These are phyloP conservation scores for Eufriesea mexicana DNA, from an alignment of 1,140 invertebrate species.

Conservation along the genomic window DNA sequence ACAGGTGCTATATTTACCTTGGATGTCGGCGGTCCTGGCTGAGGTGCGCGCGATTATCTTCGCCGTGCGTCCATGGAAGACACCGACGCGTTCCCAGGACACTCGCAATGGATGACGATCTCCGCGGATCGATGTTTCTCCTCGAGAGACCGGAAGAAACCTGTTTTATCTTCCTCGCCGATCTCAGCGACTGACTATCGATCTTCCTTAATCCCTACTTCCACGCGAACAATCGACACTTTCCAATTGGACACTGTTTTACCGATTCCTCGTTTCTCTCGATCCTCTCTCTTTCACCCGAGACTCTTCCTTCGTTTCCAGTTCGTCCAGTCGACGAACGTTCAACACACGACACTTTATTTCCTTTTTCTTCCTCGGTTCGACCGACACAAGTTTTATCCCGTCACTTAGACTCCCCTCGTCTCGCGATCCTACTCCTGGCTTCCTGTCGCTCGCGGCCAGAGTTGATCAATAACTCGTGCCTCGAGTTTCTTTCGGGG, in stretches of 20 bases:
- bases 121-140: not conserved
- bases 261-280: not conserved
- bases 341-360: slow-evolving; percentile 27
- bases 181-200: no score
- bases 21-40: slow-evolving; percentile 37
- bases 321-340: not conserved
- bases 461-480: slow-evolving; percentile 24
- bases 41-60: slow-evolving; percentile 27
- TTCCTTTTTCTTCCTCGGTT: not conserved
- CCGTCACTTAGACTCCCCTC: not conserved
- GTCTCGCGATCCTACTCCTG: not conserved
- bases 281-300: not conserved
- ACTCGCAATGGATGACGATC: not conserved
- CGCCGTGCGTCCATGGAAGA: slow-evolving; percentile 31
- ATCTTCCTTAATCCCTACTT: not conserved
- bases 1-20: slow-evolving; percentile 50
- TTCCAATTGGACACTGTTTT: slow-evolving; percentile 19
- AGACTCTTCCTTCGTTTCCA: not conserved
- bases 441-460: not conserved
- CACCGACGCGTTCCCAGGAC: no score
- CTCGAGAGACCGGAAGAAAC: not conserved
- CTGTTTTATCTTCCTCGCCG: not conserved
- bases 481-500: slow-evolving; percentile 13
- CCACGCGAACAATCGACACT: slow-evolving; percentile 5
- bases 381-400: slow-evolving; percentile 2